phyloP scores from a whole-genome alignment of 2,113 vertebrate species.

The Hylia prasina region DNA sequence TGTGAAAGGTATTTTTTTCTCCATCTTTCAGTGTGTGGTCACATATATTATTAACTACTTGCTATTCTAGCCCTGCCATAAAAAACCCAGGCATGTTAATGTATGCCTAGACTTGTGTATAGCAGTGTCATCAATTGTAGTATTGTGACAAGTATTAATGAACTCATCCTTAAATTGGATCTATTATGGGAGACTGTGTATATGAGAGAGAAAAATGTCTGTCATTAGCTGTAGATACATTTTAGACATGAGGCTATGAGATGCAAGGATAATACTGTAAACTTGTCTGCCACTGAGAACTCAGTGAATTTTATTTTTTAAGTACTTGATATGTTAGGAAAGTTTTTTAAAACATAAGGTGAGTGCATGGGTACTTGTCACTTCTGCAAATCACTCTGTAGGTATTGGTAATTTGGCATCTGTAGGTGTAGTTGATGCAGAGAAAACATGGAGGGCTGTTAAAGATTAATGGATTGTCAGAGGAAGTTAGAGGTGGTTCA shows the following conservation, averaged over 20 bases:
- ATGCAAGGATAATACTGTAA: not conserved
- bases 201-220: not conserved
- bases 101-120: not conserved
- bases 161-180: not conserved
- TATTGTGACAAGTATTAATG: not conserved
- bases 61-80: not conserved
- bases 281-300: not conserved
- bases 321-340: not conserved
- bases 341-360: not conserved
- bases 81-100: not conserved
- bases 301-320: not conserved
- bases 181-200: not conserved
- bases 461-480: not conserved
- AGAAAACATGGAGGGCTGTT: not conserved
- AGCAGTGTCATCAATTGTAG: not conserved
- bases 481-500: not conserved
- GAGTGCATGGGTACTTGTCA: not conserved
- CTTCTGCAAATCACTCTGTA: not conserved
- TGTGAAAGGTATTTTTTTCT: not conserved
- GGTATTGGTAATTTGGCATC: not conserved
- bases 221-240: not conserved
- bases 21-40: not conserved
- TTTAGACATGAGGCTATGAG: not conserved
- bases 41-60: slow-evolving; percentile 15
- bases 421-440: not conserved